Percentiles rank a stretch among this genome's conserved stretches.
Evolutionary conservation across 1,140 invertebrate species (phyloP).

Genomic region (Gryllus bimaculatus): DNA sequence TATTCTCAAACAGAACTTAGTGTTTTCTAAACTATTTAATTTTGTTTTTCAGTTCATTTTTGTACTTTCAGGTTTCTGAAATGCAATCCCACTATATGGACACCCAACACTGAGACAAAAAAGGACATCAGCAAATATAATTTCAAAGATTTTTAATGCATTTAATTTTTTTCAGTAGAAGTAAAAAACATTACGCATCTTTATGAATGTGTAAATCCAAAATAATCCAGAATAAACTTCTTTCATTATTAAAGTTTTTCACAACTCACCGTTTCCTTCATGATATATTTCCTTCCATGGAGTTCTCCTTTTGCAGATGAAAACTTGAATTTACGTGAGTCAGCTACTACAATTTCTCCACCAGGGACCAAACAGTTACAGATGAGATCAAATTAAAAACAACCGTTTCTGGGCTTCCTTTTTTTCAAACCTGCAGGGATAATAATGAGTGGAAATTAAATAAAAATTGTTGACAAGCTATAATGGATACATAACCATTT

Average conservation of each 20-base stretch:
- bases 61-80: too few relatives aligned
- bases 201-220: too few relatives aligned
- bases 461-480: too few relatives aligned
- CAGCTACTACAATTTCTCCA: conserved; percentile 74
- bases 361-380: conserved; percentile 54
- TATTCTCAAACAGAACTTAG: too few relatives aligned
- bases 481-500: too few relatives aligned
- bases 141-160: not conserved
- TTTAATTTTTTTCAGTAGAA: too few relatives aligned
- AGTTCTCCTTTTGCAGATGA: conserved; percentile 67
- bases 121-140: not conserved
- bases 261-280: conserved; percentile 52
- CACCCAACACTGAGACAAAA: not conserved
- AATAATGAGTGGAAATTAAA: not conserved
- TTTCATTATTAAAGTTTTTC: not conserved
- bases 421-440: conserved; percentile 56
- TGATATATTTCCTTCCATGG: conserved; percentile 52
- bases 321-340: conserved; percentile 70
- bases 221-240: not conserved
- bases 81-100: too few relatives aligned
- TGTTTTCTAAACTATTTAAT: too few relatives aligned
- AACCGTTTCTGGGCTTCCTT: conserved; percentile 43
- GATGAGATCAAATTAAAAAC: conserved; percentile 59
- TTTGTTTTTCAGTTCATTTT: too few relatives aligned
- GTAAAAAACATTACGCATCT: too few relatives aligned